Percentiles rank a stretch among this genome's conserved stretches.
phyloP scores from a whole-genome alignment of 1,140 invertebrate genomes.

The Rhagoletis pomonella region DNA sequence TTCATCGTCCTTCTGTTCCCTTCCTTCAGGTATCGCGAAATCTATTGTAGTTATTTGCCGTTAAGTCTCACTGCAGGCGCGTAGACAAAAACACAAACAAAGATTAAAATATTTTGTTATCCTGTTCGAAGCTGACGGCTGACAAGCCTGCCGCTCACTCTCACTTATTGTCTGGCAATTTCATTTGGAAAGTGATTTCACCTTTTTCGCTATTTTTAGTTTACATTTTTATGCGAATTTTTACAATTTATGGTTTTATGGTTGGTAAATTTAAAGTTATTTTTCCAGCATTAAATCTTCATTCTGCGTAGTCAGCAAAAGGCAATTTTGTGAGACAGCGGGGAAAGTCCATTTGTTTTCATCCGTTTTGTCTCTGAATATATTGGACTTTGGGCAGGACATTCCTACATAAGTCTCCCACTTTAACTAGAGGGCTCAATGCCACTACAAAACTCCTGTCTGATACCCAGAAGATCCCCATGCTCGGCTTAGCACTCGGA shows the following conservation, averaged over 20 bases:
- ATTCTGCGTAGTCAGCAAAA: too few relatives aligned
- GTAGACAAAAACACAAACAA: neutral
- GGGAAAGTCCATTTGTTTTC: too few relatives aligned
- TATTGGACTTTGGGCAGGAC: too few relatives aligned
- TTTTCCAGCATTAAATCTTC: too few relatives aligned
- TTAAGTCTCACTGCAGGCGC: neutral
- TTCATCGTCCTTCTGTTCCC: neutral
- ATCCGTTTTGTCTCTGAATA: too few relatives aligned
- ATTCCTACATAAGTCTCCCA: too few relatives aligned
- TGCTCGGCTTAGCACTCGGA: too few relatives aligned
- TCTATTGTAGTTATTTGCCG: neutral
- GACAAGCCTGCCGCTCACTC: neutral
- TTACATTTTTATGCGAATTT: neutral
- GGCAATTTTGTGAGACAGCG: too few relatives aligned
- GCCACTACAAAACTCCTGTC: too few relatives aligned
- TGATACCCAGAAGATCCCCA: too few relatives aligned
- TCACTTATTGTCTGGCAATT: neutral
- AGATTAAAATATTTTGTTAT: constrained; percentile 35
- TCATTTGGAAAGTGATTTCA: constrained; percentile 26
- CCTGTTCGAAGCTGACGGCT: constrained; percentile 10
- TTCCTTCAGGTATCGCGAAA: neutral
- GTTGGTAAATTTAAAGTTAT: too few relatives aligned
- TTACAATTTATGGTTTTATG: neutral
- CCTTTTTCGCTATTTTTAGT: neutral
- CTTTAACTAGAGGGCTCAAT: too few relatives aligned